These are phyloP conservation scores for Tragopan temminckii DNA, from an alignment of 2,797 vertebrate species.

Conservation along the genomic window DNA sequence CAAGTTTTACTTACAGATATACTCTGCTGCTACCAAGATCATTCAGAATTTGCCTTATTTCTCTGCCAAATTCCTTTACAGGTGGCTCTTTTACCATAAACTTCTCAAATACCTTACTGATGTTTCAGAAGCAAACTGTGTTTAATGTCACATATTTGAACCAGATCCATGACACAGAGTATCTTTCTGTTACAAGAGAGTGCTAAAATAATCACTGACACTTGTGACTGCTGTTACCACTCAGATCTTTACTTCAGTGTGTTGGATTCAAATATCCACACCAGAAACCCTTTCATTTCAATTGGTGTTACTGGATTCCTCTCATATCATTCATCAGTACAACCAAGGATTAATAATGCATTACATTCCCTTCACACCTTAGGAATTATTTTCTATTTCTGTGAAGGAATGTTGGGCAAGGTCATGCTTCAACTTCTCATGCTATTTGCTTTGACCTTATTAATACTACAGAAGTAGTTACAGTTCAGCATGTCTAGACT, in stretches of 20 bases:
- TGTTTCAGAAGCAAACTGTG: background rate
- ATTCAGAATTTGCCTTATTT: background rate
- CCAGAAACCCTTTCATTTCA: background rate
- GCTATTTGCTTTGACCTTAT: slow-evolving; percentile 23
- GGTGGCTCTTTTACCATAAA: background rate
- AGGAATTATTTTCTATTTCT: background rate
- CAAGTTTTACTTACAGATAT: background rate
- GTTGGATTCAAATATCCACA: background rate
- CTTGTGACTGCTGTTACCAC: background rate
- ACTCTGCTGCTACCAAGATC: background rate
- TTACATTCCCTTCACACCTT: background rate
- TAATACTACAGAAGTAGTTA: slow-evolving; percentile 6
- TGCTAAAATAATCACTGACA: background rate
- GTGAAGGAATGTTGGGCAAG: background rate
- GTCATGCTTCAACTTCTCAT: background rate
- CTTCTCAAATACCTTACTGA: background rate
- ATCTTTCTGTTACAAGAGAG: background rate
- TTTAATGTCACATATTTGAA: background rate
- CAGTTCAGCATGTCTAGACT: background rate
- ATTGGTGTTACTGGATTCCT: background rate
- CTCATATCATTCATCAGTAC: background rate
- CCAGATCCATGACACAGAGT: accelerated
- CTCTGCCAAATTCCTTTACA: background rate
- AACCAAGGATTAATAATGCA: background rate
- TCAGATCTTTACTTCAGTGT: background rate